Percentiles rank a stretch among this genome's conserved stretches.
Evolutionary conservation across 2,888 invertebrate species (phyloP).

Genomic region (Entomobrya proxima): DNA sequence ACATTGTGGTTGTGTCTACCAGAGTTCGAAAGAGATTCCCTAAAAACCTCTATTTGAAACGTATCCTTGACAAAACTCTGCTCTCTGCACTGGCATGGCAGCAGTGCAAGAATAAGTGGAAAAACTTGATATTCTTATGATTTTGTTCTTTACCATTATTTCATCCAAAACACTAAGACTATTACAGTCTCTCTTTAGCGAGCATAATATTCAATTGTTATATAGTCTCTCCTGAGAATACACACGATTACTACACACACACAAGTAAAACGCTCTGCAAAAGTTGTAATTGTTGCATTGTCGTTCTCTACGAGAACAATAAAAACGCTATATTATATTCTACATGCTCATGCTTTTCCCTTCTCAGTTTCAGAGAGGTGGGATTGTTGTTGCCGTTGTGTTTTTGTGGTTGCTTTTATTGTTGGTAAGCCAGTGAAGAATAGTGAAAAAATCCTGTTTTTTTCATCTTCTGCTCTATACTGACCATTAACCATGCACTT

Average conservation of each 20-base stretch:
- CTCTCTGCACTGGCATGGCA: not conserved
- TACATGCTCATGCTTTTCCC: not conserved
- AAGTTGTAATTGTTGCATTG: not conserved
- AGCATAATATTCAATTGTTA: too few species aligned
- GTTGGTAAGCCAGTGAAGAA: conserved; percentile 3
- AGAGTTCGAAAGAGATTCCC: not conserved
- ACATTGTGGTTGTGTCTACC: not conserved
- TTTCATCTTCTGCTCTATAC: not conserved
- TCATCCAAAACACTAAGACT: too few species aligned
- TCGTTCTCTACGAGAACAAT: not conserved
- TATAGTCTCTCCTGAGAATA: too few species aligned
- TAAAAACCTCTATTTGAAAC: conserved; percentile 24
- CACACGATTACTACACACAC: not conserved
- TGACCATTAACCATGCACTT: conserved; percentile 34
- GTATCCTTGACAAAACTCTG: too few species aligned
- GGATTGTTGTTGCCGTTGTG: too few species aligned
- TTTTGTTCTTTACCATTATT: too few species aligned
- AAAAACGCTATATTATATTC: not conserved
- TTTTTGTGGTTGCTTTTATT: conserved; percentile 12
- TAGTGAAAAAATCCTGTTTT: not conserved
- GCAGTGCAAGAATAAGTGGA: not conserved
- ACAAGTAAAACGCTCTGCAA: not conserved
- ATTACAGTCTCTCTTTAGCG: too few species aligned
- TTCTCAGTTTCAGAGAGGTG: not conserved
- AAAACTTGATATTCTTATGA: conserved; percentile 1